Conservation (phyloP, 2,888 invertebrate species). For the Ophion obscuratus region DNA sequence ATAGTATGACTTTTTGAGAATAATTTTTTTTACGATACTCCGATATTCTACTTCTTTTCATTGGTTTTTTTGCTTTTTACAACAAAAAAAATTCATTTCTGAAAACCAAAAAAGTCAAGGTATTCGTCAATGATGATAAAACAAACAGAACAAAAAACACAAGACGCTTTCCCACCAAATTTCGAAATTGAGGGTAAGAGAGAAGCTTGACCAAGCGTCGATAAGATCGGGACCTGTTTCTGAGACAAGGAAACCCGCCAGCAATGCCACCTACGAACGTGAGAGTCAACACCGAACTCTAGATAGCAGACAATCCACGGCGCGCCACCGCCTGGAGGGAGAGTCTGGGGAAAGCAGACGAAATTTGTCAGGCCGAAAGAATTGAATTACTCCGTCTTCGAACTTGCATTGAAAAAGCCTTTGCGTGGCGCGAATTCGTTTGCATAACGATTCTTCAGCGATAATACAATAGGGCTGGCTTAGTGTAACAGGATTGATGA, state of each 20-base stretch:
- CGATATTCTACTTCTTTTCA: no score
- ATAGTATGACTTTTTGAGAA: no score
- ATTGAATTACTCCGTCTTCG: not conserved
- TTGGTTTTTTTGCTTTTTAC: no score
- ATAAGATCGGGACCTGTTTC: not conserved
- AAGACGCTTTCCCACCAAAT: no score
- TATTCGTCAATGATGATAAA: no score
- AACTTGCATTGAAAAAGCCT: not conserved
- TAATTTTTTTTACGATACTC: no score
- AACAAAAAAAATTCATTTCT: no score
- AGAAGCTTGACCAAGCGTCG: not conserved
- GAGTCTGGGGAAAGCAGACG: not conserved
- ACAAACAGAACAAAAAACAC: no score
- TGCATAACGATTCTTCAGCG: constrained; percentile 30
- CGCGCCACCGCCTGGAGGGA: no score
- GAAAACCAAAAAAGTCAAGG: no score
- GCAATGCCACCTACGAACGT: constrained; percentile 42
- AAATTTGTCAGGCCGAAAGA: not conserved
- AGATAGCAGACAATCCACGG: not conserved
- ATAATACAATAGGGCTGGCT: constrained; percentile 40
- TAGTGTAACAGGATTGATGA: constrained; percentile 60
- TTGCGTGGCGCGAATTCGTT: constrained; percentile 8
- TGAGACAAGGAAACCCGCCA: not conserved
- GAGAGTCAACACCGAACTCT: not conserved
- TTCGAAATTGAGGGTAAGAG: not conserved